Conservation (phyloP, 1,140 invertebrate species). For the Tetragnatha versicolor region DNA sequence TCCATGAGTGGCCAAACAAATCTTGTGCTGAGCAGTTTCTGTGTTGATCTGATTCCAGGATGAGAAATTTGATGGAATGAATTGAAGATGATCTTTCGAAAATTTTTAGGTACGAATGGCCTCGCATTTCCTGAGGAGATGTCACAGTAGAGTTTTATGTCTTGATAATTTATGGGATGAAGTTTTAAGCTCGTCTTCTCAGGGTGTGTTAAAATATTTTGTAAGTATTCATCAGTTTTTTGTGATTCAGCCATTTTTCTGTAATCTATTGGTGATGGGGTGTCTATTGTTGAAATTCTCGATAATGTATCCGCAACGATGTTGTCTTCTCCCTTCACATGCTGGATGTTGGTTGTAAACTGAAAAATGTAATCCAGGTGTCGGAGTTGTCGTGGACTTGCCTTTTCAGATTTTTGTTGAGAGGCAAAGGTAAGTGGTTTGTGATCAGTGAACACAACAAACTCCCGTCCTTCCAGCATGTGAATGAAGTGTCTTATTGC, state of each 20-base stretch:
- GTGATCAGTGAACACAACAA: neutral
- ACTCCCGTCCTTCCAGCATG: neutral
- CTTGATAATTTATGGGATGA: neutral
- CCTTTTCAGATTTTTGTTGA: no score
- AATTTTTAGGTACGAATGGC: neutral
- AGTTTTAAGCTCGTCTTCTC: neutral
- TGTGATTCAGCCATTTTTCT: no score
- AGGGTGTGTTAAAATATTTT: no score
- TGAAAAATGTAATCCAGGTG: neutral
- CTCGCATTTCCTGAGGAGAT: neutral
- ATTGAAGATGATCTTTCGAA: neutral
- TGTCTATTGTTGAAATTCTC: neutral
- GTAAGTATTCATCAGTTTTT: no score
- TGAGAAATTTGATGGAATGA: neutral
- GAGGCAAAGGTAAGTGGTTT: no score
- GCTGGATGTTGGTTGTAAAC: neutral
- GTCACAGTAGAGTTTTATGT: neutral
- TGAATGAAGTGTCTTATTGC: neutral
- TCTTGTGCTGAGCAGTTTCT: neutral
- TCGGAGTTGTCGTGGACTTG: no score
- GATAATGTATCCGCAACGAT: neutral
- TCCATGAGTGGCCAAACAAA: neutral
- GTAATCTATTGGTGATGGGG: no score
- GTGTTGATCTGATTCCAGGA: neutral
- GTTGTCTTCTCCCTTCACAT: neutral